These are phyloP conservation scores for Empis stercorea DNA, from an alignment of 2,888 invertebrate species.

Conservation along the genomic window DNA sequence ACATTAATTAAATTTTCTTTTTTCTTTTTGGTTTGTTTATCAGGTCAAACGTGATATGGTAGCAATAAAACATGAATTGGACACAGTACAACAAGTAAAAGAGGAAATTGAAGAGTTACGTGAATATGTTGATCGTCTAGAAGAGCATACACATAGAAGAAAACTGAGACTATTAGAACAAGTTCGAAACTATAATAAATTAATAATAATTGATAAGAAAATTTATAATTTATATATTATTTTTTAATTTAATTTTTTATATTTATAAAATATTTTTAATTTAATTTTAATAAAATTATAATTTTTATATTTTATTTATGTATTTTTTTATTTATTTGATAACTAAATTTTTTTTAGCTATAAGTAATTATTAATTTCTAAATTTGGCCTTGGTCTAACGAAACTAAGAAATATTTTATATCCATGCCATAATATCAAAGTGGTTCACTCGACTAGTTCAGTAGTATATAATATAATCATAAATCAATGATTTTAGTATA, in stretches of 20 bases:
- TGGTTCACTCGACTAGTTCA: no score
- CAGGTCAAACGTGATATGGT: constrained; percentile 89
- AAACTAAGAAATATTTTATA: no score
- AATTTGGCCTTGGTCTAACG: no score
- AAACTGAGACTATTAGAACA: constrained; percentile 84
- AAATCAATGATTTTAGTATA: no score
- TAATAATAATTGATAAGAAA: background rate
- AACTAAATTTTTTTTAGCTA: no score
- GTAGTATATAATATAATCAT: no score
- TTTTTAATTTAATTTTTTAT: background rate
- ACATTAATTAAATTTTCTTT: background rate
- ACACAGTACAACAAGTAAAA: constrained; percentile 88
- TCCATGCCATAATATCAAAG: no score
- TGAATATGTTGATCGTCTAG: constrained; percentile 83
- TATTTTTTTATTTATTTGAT: no score
- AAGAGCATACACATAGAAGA: constrained; percentile 81
- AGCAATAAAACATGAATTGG: constrained; percentile 86
- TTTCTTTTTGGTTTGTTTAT: no score
- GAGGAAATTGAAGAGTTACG: constrained; percentile 87
- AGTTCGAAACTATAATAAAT: constrained; percentile 40
- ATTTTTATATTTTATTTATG: background rate
- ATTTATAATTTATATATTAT: background rate
- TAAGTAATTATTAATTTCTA: no score
- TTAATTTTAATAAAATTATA: background rate
- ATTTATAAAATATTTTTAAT: background rate